Evolutionary conservation across 1,140 invertebrate species (phyloP).

Genomic region (Zophobas atratus): DNA sequence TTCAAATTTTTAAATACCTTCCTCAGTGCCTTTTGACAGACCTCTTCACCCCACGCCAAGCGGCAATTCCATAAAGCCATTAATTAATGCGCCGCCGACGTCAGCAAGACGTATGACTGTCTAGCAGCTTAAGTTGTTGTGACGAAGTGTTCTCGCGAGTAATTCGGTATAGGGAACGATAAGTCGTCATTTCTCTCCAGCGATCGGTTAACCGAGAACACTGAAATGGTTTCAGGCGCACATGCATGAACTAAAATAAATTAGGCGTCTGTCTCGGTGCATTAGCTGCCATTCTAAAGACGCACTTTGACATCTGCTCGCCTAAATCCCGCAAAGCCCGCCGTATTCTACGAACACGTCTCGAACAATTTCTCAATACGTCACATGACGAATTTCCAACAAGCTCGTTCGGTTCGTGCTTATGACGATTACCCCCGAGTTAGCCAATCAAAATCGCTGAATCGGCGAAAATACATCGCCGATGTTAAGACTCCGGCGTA

Average conservation of each 20-base stretch:
- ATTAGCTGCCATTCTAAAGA: constrained; percentile 39
- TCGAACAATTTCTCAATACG: constrained; percentile 40
- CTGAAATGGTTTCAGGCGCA: constrained; percentile 38
- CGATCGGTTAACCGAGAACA: constrained; percentile 41
- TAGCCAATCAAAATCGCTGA: neutral
- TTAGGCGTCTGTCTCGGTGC: constrained; percentile 40
- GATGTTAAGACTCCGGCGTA: neutral
- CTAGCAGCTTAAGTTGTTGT: constrained; percentile 2
- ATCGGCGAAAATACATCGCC: neutral
- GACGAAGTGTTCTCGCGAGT: constrained; percentile 5
- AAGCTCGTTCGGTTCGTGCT: neutral
- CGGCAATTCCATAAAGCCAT: neutral
- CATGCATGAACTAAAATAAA: constrained; percentile 42
- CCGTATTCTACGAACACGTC: constrained; percentile 35
- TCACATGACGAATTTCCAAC: constrained; percentile 17
- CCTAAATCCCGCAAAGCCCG: constrained; percentile 36
- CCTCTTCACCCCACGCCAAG: no score
- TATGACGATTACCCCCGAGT: neutral
- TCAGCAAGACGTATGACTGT: constrained; percentile 31
- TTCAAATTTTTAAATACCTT: no score
- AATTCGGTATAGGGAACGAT: constrained; percentile 35
- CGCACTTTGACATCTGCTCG: constrained; percentile 40
- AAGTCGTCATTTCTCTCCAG: constrained; percentile 32
- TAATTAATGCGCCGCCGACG: constrained; percentile 24
- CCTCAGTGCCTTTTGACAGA: no score